Percentiles rank a stretch among this genome's conserved stretches.
Conservation (phyloP, 2,888 invertebrate species). For the Drosophila pegasa region DNA sequence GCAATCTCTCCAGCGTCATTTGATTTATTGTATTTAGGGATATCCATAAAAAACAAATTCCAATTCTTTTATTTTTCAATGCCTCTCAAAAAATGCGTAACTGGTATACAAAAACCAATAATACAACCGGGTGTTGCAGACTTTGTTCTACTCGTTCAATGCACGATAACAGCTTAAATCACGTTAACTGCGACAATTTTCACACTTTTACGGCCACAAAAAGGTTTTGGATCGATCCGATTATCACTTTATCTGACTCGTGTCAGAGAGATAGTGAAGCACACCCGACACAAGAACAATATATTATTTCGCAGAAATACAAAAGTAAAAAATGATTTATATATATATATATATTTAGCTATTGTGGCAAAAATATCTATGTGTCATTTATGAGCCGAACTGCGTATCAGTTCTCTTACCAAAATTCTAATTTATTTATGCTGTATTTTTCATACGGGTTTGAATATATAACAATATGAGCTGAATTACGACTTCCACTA, state of each 20-base stretch:
- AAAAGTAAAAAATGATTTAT: not conserved
- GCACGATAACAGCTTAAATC: too few species aligned
- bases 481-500: too few species aligned
- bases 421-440: not conserved
- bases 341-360: not conserved
- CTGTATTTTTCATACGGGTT: not conserved
- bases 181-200: not conserved
- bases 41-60: not conserved
- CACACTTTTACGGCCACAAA: not conserved
- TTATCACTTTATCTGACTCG: not conserved
- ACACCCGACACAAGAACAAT: not conserved
- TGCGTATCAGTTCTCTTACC: too few species aligned
- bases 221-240: not conserved
- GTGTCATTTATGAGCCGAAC: not conserved
- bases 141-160: not conserved
- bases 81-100: not conserved
- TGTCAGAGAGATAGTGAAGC: not conserved
- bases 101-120: not conserved
- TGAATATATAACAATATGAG: not conserved
- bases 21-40: not conserved
- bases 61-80: too few species aligned
- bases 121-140: not conserved
- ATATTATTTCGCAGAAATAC: not conserved
- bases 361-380: not conserved
- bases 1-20: not conserved